Evolutionary conservation across 1,140 invertebrate species (phyloP).

Genomic region (Vollenhovia emeryi): DNA sequence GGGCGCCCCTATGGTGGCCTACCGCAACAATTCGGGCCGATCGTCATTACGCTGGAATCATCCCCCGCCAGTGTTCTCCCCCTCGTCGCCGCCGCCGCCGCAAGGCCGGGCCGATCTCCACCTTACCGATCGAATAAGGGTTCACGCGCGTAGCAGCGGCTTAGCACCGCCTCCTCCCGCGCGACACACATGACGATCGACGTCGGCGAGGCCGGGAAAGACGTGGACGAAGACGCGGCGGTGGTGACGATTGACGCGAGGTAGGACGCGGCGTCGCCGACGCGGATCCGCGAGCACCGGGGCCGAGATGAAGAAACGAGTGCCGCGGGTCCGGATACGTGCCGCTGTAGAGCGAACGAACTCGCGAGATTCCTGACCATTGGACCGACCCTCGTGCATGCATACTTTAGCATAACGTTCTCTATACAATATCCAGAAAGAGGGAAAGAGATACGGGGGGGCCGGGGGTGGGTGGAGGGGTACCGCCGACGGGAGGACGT

Average conservation of each 20-base stretch:
- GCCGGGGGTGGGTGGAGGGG: conserved; percentile 1
- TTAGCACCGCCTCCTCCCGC: conserved; percentile 39
- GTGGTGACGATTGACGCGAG: not conserved
- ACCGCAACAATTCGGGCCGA: conserved; percentile 67
- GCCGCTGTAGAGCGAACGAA: conserved; percentile 69
- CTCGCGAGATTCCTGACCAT: conserved; percentile 75
- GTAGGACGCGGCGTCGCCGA: conserved; percentile 19
- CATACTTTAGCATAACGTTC: conserved; percentile 79
- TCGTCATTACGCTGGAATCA: conserved; percentile 72
- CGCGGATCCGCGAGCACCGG: conserved; percentile 36
- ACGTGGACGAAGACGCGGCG: not conserved
- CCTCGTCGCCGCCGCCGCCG: not conserved
- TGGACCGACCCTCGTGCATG: conserved; percentile 76
- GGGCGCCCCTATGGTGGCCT: conserved; percentile 63
- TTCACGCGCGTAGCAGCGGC: conserved; percentile 59
- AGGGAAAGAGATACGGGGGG: conserved; percentile 59
- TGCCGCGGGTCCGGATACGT: conserved; percentile 65
- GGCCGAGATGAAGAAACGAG: conserved; percentile 27
- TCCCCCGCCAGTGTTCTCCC: conserved; percentile 49
- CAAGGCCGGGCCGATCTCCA: conserved; percentile 57
- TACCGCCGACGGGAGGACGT: conserved; percentile 51
- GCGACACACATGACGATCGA: conserved; percentile 50
- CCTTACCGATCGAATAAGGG: conserved; percentile 64
- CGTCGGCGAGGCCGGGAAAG: not conserved
- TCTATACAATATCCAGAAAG: conserved; percentile 77